Evolutionary conservation across 1,140 invertebrate species (phyloP).

Genomic region (Choristoneura fumiferana): DNA sequence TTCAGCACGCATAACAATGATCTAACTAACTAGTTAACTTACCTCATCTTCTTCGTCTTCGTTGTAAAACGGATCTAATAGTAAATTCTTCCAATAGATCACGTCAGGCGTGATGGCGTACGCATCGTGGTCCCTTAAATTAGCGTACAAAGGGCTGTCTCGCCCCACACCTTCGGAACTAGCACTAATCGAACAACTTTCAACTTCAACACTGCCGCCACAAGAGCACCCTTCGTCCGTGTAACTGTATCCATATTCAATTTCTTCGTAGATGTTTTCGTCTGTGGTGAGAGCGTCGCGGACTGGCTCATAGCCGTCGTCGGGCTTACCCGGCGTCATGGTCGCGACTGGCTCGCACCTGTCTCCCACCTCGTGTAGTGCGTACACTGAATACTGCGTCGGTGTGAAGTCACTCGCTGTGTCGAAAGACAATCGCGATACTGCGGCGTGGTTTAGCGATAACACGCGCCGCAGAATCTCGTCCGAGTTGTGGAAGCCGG

Average conservation of each 20-base stretch:
- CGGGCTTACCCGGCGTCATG: constrained; percentile 62
- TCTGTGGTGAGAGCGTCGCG: constrained; percentile 58
- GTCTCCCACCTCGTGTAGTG: constrained; percentile 64
- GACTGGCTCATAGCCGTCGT: constrained; percentile 68
- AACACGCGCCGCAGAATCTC: constrained; percentile 57
- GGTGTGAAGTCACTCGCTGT: constrained; percentile 57
- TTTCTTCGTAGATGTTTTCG: constrained; percentile 73
- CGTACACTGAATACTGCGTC: constrained; percentile 56
- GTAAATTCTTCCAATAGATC: constrained; percentile 70
- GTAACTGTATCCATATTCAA: constrained; percentile 61
- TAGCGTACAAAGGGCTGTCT: constrained; percentile 73
- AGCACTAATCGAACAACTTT: constrained; percentile 65
- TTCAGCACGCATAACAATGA: constrained; percentile 15
- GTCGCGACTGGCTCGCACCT: constrained; percentile 58
- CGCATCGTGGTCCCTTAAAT: constrained; percentile 62
- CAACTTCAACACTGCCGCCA: constrained; percentile 65
- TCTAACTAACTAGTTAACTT: constrained; percentile 30
- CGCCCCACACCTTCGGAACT: constrained; percentile 66
- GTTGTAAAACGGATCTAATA: constrained; percentile 69
- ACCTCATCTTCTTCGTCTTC: constrained; percentile 78
- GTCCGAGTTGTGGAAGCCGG: constrained; percentile 66
- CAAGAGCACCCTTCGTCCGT: constrained; percentile 68
- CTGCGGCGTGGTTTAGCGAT: constrained; percentile 54
- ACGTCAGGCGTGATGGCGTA: constrained; percentile 67
- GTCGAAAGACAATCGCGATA: constrained; percentile 62